Conservation (phyloP, 2,888 invertebrate species). For the Lithodes maja region DNA sequence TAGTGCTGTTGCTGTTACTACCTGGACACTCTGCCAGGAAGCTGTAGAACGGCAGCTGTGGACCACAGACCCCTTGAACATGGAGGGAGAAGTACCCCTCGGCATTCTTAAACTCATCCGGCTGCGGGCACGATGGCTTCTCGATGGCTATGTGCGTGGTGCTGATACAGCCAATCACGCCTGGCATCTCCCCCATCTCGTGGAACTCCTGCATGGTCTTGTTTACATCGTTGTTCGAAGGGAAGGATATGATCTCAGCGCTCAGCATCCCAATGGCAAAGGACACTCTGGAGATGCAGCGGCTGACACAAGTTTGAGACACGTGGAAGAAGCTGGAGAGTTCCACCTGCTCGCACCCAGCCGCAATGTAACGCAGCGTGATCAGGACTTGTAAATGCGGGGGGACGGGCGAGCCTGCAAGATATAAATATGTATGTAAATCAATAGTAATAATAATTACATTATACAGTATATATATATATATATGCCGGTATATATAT, state of each 20-base stretch:
- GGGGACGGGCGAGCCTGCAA: too few species aligned
- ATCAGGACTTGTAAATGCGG: too few species aligned
- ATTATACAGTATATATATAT: too few species aligned
- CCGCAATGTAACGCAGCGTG: too few species aligned
- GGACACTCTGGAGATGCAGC: too few species aligned
- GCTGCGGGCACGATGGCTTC: background rate
- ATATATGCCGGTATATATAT: too few species aligned
- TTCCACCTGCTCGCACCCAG: too few species aligned
- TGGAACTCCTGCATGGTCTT: background rate
- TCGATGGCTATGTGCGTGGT: background rate
- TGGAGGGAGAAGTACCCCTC: background rate
- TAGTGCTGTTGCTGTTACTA: background rate
- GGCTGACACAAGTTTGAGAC: too few species aligned
- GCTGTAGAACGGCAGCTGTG: background rate
- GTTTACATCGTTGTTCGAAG: background rate
- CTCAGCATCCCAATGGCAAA: background rate
- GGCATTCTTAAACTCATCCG: background rate
- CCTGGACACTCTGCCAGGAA: background rate
- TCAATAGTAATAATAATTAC: too few species aligned
- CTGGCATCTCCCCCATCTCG: background rate
- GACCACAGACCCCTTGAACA: background rate
- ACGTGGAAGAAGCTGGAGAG: too few species aligned
- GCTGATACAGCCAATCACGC: constrained; percentile 1
- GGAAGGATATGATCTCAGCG: background rate
- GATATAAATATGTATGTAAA: too few species aligned